These are phyloP conservation scores for Xanthorhoe designata DNA, from an alignment of 2,888 invertebrate genomes.

Conservation along the genomic window DNA sequence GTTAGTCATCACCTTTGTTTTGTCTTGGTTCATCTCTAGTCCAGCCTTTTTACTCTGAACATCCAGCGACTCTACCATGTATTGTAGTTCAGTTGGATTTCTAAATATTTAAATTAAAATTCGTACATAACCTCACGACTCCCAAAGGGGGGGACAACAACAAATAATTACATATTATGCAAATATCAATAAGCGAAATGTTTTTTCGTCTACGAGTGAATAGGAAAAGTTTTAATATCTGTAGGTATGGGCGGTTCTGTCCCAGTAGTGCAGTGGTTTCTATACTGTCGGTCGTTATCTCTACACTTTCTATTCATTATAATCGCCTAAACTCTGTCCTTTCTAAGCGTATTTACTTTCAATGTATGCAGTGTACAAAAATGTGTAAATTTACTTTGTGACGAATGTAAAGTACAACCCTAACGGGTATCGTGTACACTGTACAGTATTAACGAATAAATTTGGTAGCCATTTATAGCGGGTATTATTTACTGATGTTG, in stretches of 20 bases:
- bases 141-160: background rate
- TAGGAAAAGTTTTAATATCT: conserved; percentile 53
- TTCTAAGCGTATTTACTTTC: background rate
- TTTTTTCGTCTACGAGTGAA: background rate
- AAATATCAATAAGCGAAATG: background rate
- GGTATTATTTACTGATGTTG: too few species aligned
- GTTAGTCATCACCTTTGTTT: too few species aligned
- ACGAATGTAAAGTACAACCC: too few species aligned
- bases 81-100: too few species aligned
- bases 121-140: background rate
- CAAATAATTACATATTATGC: background rate
- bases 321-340: conserved; percentile 18
- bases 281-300: conserved; percentile 24
- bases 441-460: too few species aligned
- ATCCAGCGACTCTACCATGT: too few species aligned
- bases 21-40: too few species aligned
- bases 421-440: too few species aligned
- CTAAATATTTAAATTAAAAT: background rate
- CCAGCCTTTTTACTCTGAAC: too few species aligned
- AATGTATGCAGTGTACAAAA: too few species aligned
- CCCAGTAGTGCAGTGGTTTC: conserved; percentile 18
- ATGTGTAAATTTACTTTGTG: too few species aligned
- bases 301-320: conserved; percentile 13
- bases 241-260: conserved; percentile 8
- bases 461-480: too few species aligned